These are phyloP conservation scores for Trichechus manatus DNA, from an alignment of 2,113 vertebrate species.

Conservation along the genomic window DNA sequence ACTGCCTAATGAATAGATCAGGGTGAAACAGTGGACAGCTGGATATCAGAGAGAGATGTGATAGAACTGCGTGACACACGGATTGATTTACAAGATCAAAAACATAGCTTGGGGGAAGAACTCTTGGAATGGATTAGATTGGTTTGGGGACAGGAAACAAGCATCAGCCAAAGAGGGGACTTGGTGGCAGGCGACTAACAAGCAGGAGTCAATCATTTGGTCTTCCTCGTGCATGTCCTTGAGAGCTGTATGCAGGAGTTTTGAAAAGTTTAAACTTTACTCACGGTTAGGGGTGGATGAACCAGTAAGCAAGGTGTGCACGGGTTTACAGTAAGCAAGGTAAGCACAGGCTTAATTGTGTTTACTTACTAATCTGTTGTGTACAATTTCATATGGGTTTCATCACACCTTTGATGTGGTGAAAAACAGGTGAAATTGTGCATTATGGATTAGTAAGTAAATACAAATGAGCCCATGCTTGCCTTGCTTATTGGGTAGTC, in stretches of 20 bases:
- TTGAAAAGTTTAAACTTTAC: conserved; percentile 51
- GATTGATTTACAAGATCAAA: conserved; percentile 83
- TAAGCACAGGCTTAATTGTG: no score
- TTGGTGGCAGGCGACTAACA: conserved; percentile 46
- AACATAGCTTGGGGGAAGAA: conserved; percentile 83
- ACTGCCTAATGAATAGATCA: conserved; percentile 67
- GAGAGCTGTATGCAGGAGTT: conserved; percentile 67
- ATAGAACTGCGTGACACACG: conserved; percentile 61
- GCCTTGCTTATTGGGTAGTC: no score
- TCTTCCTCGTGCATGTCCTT: neutral
- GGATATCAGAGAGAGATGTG: conserved; percentile 74
- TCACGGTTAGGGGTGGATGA: neutral
- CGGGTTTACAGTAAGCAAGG: no score
- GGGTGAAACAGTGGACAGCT: conserved; percentile 71
- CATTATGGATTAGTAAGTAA: no score
- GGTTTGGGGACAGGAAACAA: conserved; percentile 67
- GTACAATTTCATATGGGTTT: no score
- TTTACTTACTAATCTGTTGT: no score
- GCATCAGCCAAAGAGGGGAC: conserved; percentile 60
- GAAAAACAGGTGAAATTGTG: no score
- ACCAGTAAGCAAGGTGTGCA: no score
- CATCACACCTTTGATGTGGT: no score
- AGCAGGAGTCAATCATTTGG: conserved; percentile 59
- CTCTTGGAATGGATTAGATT: conserved; percentile 83
- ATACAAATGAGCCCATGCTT: no score